Conservation (phyloP, 2,797 vertebrate species). For the Odontamblyopus lacepedii region DNA sequence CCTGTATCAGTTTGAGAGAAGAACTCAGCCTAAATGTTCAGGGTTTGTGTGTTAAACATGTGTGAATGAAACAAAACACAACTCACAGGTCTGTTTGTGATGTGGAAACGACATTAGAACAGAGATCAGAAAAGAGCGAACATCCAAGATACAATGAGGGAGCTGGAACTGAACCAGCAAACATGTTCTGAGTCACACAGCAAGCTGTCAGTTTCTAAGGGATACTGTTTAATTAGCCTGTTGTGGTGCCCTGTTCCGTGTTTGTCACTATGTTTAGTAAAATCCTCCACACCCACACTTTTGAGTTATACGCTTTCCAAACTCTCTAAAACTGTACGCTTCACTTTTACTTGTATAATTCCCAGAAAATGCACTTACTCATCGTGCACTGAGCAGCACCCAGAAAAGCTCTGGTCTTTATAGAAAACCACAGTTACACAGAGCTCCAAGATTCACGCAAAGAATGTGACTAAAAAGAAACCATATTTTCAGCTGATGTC, state of each 20-base stretch:
- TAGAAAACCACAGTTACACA: constrained; percentile 34
- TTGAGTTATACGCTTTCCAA: not conserved
- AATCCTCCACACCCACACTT: not conserved
- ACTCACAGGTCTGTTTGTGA: too few species aligned
- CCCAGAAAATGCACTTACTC: constrained; percentile 3
- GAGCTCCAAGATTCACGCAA: constrained; percentile 27
- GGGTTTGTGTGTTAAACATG: too few species aligned
- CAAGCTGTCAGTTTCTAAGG: not conserved
- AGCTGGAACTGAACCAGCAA: not conserved
- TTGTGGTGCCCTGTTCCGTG: not conserved
- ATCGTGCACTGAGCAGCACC: constrained; percentile 20
- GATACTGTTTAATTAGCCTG: not conserved
- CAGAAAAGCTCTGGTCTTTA: constrained; percentile 29
- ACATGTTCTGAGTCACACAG: not conserved
- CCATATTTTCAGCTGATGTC: constrained; percentile 13
- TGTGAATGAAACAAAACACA: too few species aligned
- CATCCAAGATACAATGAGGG: not conserved
- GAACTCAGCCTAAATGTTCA: too few species aligned
- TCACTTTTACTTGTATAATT: not conserved
- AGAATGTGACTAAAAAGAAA: constrained; percentile 18
- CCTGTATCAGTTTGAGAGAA: too few species aligned
- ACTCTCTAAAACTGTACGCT: not conserved
- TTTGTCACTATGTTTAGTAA: constrained; percentile 4
- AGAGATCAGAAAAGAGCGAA: not conserved
- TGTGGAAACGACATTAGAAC: too few species aligned